Evolutionary conservation across 1,140 invertebrate species (phyloP).

Genomic region (Nasonia longicornis): DNA sequence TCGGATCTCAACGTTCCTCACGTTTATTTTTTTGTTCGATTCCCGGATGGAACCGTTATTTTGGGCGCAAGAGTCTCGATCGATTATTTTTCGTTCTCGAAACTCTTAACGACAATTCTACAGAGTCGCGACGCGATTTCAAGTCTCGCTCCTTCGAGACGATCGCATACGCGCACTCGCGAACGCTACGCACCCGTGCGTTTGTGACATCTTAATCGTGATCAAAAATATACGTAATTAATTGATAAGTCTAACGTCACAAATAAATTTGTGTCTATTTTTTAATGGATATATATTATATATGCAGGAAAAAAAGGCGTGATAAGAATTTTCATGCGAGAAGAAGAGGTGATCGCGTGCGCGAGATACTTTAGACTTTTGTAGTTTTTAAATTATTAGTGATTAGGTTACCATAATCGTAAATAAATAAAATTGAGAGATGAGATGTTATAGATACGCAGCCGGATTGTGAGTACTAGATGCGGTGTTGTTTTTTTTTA

Average conservation of each 20-base stretch:
- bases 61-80: neutral
- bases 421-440: conserved; percentile 42
- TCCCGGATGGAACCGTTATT: conserved; percentile 1
- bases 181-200: conserved; percentile 45
- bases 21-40: conserved; percentile 30
- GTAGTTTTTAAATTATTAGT: conserved; percentile 51
- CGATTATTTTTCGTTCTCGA: neutral
- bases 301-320: conserved; percentile 10
- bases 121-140: conserved; percentile 31
- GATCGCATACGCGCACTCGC: conserved; percentile 29
- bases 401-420: conserved; percentile 49
- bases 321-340: neutral
- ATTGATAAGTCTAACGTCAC: conserved; percentile 61
- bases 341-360: neutral
- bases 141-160: neutral
- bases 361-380: conserved; percentile 28
- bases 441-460: conserved; percentile 14
- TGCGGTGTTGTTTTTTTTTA: neutral
- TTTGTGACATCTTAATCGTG: conserved; percentile 63
- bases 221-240: conserved; percentile 69
- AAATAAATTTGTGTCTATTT: conserved; percentile 68
- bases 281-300: conserved; percentile 57
- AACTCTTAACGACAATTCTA: conserved; percentile 5
- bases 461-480: neutral
- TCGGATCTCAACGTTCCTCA: conserved; percentile 44